phyloP scores from a whole-genome alignment of 2,113 vertebrate species.

The Bujurquina vittata region DNA sequence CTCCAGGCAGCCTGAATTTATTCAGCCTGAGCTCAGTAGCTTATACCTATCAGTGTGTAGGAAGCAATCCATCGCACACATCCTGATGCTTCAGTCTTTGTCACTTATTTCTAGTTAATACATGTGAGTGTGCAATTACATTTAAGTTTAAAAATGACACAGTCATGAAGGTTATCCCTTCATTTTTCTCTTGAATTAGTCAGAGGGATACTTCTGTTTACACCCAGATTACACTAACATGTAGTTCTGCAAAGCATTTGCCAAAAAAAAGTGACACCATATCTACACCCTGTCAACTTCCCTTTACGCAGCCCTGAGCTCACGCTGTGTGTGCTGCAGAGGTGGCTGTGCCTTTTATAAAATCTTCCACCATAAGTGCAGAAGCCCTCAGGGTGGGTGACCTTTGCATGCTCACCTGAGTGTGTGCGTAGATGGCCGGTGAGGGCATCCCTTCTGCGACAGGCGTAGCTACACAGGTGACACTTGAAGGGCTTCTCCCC shows the following conservation, averaged over 20 bases:
- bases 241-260: constrained; percentile 64
- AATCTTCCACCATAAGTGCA: constrained; percentile 7
- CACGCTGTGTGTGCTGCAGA: constrained; percentile 13
- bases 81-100: neutral
- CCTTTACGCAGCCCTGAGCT: constrained; percentile 22
- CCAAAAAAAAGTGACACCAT: constrained; percentile 57
- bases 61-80: neutral
- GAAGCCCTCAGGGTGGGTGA: neutral
- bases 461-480: constrained; percentile 98
- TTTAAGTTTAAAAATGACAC: neutral
- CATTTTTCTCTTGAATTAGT: neutral
- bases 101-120: neutral
- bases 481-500: constrained; percentile 99
- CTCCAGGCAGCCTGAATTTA: neutral
- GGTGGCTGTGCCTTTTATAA: neutral
- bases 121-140: neutral
- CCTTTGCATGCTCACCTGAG: constrained; percentile 86
- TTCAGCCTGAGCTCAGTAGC: neutral
- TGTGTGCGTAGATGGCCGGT: constrained; percentile 96
- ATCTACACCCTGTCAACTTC: constrained; percentile 62
- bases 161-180: neutral
- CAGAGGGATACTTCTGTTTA: constrained; percentile 14
- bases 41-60: neutral
- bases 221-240: constrained; percentile 40
- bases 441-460: constrained; percentile 95